Base-by-base conservation (phyloP, 1,140 invertebrate genomes). In the Drosophila nikananu region DNA sequence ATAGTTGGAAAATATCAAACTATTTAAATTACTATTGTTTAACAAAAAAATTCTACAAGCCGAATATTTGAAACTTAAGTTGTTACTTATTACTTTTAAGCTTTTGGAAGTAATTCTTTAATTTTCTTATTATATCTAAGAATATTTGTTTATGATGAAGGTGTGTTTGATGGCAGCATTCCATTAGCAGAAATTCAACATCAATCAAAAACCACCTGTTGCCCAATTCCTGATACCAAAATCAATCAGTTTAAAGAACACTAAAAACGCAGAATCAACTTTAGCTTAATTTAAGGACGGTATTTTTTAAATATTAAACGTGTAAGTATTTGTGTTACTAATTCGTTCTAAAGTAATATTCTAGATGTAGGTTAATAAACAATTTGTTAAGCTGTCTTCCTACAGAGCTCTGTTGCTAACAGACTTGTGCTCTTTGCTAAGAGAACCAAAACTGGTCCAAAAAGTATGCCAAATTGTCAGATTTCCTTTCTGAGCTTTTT, bases 121-220 rank as follows among this genome's bases (percentile, higher is more conserved):
- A 23, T 9, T 15, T 35, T 0, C 19, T 35, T 35, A 19, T 8
- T 5, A 8, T 15, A 0, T 15, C 2, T 21, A 21, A 15, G 0
- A 8, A 35, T 23, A 3, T 10, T 15, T 7, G 0, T 21, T 60
- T 17, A 7, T 23, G 17, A 8, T 21, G 0, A 25, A 21, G 5
- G 1, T 17, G 4, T 2, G 6, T 1, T 10, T 15, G 5, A 0
- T 6, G 5, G 8, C 13, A 25, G 15, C 54, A 6, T 57, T 39
- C 3, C 2, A 6, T 39, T 12, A 7, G 2, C 21, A 32, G 19
- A 12, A 15, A 13, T 32, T 2, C 10, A 12, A n/a, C 58, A 61
- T 81, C 74, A 74, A 81, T 78, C 74, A 70, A 30, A 21, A 32
- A 57, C 62, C 72, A 86, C 83, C 83, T 86, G 83, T 86, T 86